These are phyloP conservation scores for Rhynchonycteris naso DNA, from an alignment of 2,797 vertebrate genomes.

Conservation along the genomic window DNA sequence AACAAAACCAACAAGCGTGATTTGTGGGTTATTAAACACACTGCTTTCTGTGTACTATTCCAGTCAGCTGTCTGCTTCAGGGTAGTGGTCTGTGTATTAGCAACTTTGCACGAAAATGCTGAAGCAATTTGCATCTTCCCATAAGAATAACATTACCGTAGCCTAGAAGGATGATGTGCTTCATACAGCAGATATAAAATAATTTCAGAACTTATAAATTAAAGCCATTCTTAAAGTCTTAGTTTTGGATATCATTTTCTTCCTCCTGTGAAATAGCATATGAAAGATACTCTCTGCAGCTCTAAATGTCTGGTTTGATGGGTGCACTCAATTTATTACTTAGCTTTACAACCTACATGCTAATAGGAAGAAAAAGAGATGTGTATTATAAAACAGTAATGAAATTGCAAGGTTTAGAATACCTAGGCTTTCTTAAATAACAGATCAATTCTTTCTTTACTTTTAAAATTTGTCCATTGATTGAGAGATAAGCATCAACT, in stretches of 20 bases:
- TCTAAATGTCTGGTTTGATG: background rate
- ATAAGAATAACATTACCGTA: background rate
- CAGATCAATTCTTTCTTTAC: too few relatives aligned
- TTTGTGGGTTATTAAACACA: constrained; percentile 56
- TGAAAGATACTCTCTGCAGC: background rate
- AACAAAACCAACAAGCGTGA: constrained; percentile 69
- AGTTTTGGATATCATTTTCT: background rate
- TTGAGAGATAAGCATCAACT: too few relatives aligned
- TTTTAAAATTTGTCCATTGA: too few relatives aligned
- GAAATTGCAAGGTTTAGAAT: background rate
- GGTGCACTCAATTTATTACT: background rate
- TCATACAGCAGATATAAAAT: background rate
- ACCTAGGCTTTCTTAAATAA: background rate
- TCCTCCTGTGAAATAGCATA: background rate
- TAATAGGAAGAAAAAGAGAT: background rate
- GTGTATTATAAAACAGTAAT: background rate
- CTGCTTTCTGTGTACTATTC: background rate
- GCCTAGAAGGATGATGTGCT: background rate
- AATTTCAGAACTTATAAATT: constrained; percentile 27
- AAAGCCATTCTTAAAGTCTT: background rate
- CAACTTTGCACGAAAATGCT: background rate
- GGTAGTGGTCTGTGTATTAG: background rate
- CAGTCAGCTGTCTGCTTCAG: background rate
- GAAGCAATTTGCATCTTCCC: background rate
- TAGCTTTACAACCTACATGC: background rate